Evolutionary conservation across 2,797 vertebrate genomes (phyloP).

Genomic region (Moxostoma hubbsi): DNA sequence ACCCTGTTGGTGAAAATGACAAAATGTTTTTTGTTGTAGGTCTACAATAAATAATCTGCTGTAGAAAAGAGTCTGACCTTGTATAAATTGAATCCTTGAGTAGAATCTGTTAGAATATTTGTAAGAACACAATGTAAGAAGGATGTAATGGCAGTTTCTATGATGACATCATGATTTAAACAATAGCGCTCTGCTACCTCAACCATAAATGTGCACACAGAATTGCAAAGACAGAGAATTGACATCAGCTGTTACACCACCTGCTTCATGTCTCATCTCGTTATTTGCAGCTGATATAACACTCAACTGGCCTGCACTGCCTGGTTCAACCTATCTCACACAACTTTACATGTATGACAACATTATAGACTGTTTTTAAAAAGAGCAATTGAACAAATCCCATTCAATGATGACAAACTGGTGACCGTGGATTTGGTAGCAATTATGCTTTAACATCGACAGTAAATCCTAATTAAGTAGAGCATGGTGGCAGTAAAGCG

Average conservation of each 20-base stretch:
- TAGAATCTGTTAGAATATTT: background rate
- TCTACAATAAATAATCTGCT: background rate
- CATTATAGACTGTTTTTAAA: background rate
- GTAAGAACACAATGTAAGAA: background rate
- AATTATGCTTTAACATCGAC: too few relatives aligned
- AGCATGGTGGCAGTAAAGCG: too few relatives aligned
- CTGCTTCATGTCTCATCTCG: slow-evolving; percentile 60
- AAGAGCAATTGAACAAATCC: background rate
- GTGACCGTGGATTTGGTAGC: background rate
- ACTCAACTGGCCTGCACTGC: slow-evolving; percentile 57
- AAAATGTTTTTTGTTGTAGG: too few relatives aligned
- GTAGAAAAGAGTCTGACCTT: background rate
- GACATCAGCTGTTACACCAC: slow-evolving; percentile 38
- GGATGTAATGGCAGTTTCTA: background rate
- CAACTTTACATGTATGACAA: background rate
- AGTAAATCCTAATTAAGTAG: too few relatives aligned
- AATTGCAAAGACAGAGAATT: background rate
- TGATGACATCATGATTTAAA: slow-evolving; percentile 4
- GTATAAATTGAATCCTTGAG: background rate
- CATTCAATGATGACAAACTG: background rate
- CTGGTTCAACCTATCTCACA: background rate
- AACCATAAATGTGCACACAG: background rate
- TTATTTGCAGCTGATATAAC: slow-evolving; percentile 62
- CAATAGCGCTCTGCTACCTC: slow-evolving; percentile 1
- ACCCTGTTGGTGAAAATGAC: too few relatives aligned